Conservation (phyloP, 2,113 vertebrate genomes). For the Colinus virginianus region DNA sequence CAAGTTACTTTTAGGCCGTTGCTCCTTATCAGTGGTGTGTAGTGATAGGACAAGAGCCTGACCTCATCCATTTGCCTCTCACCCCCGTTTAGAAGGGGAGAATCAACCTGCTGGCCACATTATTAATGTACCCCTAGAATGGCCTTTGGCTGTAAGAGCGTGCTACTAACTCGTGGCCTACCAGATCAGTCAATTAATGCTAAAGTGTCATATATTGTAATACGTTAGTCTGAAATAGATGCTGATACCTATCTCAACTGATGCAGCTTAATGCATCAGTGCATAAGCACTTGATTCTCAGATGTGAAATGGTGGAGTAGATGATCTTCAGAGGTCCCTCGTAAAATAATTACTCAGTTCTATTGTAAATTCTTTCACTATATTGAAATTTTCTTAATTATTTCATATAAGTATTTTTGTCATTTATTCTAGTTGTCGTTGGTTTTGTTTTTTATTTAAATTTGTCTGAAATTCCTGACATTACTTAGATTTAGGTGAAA, state of each 20-base stretch:
- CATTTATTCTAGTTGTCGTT: neutral
- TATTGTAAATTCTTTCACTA: neutral
- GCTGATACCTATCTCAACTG: neutral
- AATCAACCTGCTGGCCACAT: too few species aligned
- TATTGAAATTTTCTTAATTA: neutral
- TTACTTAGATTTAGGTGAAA: neutral
- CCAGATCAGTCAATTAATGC: neutral
- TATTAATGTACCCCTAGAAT: too few species aligned
- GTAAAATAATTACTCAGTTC: neutral
- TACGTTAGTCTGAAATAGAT: neutral
- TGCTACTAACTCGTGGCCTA: too few species aligned
- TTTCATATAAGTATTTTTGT: neutral
- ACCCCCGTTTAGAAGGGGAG: too few species aligned
- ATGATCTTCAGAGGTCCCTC: neutral
- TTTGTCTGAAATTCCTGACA: neutral
- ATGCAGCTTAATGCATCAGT: neutral
- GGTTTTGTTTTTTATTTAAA: neutral
- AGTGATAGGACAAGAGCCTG: too few species aligned
- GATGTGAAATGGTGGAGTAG: neutral
- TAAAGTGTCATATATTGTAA: neutral
- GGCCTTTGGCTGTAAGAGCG: too few species aligned
- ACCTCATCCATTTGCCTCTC: too few species aligned
- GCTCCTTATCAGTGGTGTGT: too few species aligned
- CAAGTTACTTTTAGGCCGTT: neutral
- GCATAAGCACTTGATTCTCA: neutral